Percentiles rank a stretch among this genome's conserved stretches.
These are phyloP conservation scores for Phyllotreta cruciferae DNA, from an alignment of 2,888 invertebrate genomes.

Conservation along the genomic window DNA sequence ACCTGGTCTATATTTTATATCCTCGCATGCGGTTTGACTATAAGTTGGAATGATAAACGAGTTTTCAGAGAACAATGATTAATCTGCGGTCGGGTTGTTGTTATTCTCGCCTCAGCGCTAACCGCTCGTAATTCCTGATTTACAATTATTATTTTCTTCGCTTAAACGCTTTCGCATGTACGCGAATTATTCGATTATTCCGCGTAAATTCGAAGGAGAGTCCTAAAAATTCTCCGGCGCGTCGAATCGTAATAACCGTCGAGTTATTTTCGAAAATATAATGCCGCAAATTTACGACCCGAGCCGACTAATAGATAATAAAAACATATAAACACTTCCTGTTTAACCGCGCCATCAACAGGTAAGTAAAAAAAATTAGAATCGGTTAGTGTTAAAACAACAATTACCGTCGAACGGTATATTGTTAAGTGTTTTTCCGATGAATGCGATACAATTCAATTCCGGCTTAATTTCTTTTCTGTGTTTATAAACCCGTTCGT, in stretches of 20 bases:
- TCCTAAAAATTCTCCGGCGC: no score
- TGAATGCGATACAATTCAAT: neutral
- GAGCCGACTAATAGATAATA: no score
- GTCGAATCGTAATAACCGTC: no score
- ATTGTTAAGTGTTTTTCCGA: conserved; percentile 6
- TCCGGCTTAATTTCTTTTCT: conserved; percentile 26
- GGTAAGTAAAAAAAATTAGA: no score
- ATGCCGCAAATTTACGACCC: no score
- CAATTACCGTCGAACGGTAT: neutral
- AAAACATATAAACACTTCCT: no score
- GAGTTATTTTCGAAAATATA: no score
- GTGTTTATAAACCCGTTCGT: conserved; percentile 7
- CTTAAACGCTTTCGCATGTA: conserved; percentile 1
- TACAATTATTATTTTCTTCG: neutral
- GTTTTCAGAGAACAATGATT: conserved; percentile 17
- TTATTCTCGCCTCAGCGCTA: neutral
- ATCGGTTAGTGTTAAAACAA: no score
- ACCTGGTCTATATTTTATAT: neutral
- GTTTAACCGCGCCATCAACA: no score
- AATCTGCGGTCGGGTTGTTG: conserved; percentile 5
- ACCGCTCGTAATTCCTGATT: conserved; percentile 4
- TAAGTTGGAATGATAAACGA: conserved; percentile 6
- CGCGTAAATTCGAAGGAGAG: no score
- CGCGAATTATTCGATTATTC: neutral
- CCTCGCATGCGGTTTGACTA: conserved; percentile 3